Conservation (phyloP, 2,888 invertebrate genomes). For the Fragum whitleyi region DNA sequence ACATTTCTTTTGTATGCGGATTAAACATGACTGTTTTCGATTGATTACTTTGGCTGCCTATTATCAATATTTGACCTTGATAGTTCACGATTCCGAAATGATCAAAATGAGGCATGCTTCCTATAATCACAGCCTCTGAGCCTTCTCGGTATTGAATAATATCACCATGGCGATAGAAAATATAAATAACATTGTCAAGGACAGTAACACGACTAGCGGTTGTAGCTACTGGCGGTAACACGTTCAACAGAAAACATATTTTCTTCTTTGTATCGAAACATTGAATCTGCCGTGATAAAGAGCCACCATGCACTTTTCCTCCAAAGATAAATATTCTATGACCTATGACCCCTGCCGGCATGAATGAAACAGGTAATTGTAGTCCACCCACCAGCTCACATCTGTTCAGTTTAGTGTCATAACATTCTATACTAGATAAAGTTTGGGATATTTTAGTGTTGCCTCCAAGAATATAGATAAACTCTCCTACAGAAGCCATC, state of each 20-base stretch:
- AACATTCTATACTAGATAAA: constrained; percentile 67
- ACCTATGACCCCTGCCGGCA: constrained; percentile 66
- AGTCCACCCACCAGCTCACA: constrained; percentile 64
- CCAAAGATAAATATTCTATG: constrained; percentile 69
- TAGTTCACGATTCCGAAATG: constrained; percentile 67
- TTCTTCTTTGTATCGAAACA: constrained; percentile 57
- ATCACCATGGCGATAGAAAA: constrained; percentile 68
- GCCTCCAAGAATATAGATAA: constrained; percentile 65
- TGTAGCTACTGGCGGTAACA: constrained; percentile 61
- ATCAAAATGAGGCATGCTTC: constrained; percentile 67
- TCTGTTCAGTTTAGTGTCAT: constrained; percentile 55
- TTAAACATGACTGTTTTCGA: constrained; percentile 64
- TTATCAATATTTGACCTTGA: constrained; percentile 65
- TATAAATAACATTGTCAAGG: constrained; percentile 61
- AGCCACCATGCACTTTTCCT: constrained; percentile 64
- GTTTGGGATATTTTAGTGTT: constrained; percentile 64
- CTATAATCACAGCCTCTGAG: constrained; percentile 47
- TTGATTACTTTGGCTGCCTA: constrained; percentile 67
- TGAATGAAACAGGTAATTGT: constrained; percentile 66
- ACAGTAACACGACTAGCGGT: constrained; percentile 67
- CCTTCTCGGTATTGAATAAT: constrained; percentile 64
- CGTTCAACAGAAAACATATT: constrained; percentile 52
- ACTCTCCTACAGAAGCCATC: constrained; percentile 58
- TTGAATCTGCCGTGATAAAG: constrained; percentile 65
- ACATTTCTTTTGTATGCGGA: constrained; percentile 57